phyloP scores from a whole-genome alignment of 2,888 invertebrate species.

The Ecliptopera silaceata region DNA sequence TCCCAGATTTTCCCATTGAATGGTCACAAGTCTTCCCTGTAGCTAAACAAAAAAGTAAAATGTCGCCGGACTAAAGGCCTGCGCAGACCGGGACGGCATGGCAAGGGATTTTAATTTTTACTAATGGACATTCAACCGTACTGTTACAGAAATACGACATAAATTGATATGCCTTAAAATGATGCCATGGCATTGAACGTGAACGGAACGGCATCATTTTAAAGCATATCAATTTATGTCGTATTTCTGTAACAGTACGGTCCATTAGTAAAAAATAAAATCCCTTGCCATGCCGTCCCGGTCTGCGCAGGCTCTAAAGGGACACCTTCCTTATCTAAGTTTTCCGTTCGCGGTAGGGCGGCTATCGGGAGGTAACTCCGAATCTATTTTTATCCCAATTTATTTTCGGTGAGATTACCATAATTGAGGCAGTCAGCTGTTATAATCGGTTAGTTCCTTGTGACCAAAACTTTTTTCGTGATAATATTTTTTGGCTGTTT shows the following conservation, averaged over 20 bases:
- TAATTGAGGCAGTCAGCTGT: constrained; percentile 24
- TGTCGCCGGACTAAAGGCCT: not conserved
- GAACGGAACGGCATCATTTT: no score
- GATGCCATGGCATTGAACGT: no score
- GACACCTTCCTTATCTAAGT: constrained; percentile 13
- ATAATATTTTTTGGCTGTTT: not conserved
- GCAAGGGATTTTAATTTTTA: no score
- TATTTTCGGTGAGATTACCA: constrained; percentile 21
- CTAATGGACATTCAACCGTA: no score
- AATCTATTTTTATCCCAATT: constrained; percentile 22
- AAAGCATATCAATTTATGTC: no score
- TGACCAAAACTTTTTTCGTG: not conserved
- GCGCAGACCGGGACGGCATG: no score
- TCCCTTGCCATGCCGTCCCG: no score
- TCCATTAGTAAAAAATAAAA: no score
- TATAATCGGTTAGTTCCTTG: constrained; percentile 22
- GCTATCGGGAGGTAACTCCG: constrained; percentile 12
- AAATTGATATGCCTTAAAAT: no score
- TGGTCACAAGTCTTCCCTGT: not conserved
- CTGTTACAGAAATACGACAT: no score
- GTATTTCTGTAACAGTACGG: no score
- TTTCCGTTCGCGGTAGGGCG: constrained; percentile 12
- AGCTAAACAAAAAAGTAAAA: constrained; percentile 7
- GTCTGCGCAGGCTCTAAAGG: no score
- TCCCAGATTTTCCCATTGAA: not conserved